Percentiles rank a stretch among this genome's conserved stretches.
Evolutionary conservation across 92 coral and sea anemone genomes (phyloP).

Genomic region (Palythoa grandiflora): DNA sequence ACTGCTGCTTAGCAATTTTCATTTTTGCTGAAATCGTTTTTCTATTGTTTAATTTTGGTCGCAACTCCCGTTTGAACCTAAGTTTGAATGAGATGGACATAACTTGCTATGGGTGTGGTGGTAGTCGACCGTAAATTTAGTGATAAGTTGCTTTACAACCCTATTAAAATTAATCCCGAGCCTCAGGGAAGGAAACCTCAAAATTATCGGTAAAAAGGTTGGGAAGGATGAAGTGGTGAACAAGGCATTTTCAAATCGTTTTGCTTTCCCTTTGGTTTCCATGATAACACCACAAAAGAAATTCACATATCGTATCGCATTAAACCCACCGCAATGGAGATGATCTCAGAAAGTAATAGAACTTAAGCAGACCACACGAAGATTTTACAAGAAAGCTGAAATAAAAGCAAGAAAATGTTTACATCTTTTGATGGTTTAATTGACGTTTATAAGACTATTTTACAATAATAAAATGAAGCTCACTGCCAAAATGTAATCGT

Average conservation of each 20-base stretch:
- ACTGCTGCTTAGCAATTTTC: too few species aligned
- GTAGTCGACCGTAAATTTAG: not conserved
- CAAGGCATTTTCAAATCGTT: not conserved
- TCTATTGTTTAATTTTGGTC: too few species aligned
- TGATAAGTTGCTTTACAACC: not conserved
- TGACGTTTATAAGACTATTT: slow-evolving; percentile 32
- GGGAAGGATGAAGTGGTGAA: not conserved
- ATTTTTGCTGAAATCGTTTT: too few species aligned
- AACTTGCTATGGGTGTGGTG: not conserved
- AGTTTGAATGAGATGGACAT: not conserved
- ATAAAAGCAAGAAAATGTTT: not conserved
- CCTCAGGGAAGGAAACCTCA: not conserved
- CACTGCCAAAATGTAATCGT: not conserved
- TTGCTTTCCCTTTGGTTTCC: slow-evolving; percentile 12
- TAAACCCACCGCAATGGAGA: not conserved
- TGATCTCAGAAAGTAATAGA: not conserved
- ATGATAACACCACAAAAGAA: not conserved
- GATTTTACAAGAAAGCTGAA: not conserved
- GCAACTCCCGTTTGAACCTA: too few species aligned
- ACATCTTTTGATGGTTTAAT: slow-evolving; percentile 30
- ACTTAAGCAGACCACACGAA: not conserved
- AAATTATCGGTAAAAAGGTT: not conserved
- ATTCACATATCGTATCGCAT: not conserved
- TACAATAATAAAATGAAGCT: slow-evolving; percentile 12
- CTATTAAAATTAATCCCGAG: not conserved